Conservation (phyloP, 2,113 vertebrate genomes). For the Henicopernis longicauda region DNA sequence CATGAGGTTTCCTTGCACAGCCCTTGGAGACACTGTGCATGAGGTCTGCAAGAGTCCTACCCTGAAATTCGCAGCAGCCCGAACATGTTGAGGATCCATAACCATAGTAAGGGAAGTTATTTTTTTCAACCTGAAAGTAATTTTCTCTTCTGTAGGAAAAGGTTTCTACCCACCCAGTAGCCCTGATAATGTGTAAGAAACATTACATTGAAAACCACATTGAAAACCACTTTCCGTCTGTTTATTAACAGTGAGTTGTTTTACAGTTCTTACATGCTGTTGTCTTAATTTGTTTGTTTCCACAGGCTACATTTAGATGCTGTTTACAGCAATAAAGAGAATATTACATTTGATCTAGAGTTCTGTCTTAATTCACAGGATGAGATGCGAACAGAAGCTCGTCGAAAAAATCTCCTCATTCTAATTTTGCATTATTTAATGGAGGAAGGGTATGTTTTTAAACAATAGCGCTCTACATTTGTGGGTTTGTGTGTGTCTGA, state of each 20-base stretch:
- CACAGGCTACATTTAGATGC: constrained; percentile 41
- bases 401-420: constrained; percentile 87
- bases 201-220: constrained; percentile 15
- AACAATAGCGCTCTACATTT: not conserved
- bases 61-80: not conserved
- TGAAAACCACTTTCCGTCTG: constrained; percentile 30
- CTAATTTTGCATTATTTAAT: constrained; percentile 90
- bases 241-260: constrained; percentile 40
- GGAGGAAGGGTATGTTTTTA: constrained; percentile 84
- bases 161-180: not conserved
- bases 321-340: constrained; percentile 35
- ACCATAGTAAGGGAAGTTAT: not conserved
- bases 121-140: not conserved
- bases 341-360: constrained; percentile 41
- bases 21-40: not conserved
- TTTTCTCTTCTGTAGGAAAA: constrained; percentile 23
- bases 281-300: constrained; percentile 60
- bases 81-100: not conserved
- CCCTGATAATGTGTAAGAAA: constrained; percentile 31
- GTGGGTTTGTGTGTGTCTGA: not conserved
- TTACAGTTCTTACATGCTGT: constrained; percentile 48
- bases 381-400: constrained; percentile 81
- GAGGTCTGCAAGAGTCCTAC: not conserved
- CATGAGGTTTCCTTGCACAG: not conserved
- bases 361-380: constrained; percentile 77